Evolutionary conservation across 2,797 vertebrate genomes (phyloP), one percentile per base, ranked within the genome.

Genomic region (Darevskia nairensis): DNA sequence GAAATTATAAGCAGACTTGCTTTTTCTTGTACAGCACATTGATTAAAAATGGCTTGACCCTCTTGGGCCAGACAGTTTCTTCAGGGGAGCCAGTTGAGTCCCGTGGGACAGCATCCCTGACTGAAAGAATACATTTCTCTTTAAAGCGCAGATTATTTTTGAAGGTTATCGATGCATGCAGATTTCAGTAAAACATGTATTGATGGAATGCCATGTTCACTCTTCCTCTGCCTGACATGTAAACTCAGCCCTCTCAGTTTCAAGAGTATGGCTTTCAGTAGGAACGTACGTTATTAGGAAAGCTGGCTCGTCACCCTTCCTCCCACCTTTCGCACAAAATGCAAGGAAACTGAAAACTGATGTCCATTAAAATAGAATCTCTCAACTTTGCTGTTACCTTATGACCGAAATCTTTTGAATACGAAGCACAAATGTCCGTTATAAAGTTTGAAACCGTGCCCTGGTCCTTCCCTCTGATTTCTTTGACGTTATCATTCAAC

Each of bases 371-470:
- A 61, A n/a, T 82, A 91, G 68, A 86, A 46, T 89, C 27, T 91
- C 35, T 85, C 64, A 88, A 83, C 25, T 76, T 71, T n/a, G 27
- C 61, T 1, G 0, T 74, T 89, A 88, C 91, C 92, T 93, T 88
- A 61, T 46, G 76, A 92, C 39, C 89, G 86, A 64, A 86, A 79
- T 80, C 82, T 86, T 44, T 55, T 32, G 66, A 93, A 90, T 8
- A n/a, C 69, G 76, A 76, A 85, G 1, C 59, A 44, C 46, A 88
- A 91, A 92, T 17, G 6, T 90, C 95, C 89, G 88, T 94, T 91
- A 66, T 90, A 95, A 92, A 90, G 46, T 75, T 94, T 85, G 93
- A 93, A 96, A 95, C 87, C 94, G 93, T 1, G 1, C 35, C 75
- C 44, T 82, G 90, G 90, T 89, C 78, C 86, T 94, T 96, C 93